These are phyloP conservation scores for Ditylenchus dipsaci DNA, from an alignment of 1,140 invertebrate genomes.

Conservation along the genomic window DNA sequence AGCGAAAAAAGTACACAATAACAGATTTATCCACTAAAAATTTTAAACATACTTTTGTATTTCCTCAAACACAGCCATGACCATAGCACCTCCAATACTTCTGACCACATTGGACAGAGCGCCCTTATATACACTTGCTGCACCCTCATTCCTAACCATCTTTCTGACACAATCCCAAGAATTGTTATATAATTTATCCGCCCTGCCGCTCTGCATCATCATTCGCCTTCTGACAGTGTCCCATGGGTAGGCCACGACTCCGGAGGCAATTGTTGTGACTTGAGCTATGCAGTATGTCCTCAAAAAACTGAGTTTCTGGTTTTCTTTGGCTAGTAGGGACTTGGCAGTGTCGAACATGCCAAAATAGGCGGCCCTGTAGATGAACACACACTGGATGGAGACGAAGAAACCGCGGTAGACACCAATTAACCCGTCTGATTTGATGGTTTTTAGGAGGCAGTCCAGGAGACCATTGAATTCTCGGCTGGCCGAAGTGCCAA, in stretches of 20 bases:
- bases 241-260: constrained; percentile 64
- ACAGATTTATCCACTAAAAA: too few relatives aligned
- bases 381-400: constrained; percentile 59
- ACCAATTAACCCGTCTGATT: constrained; percentile 56
- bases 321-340: constrained; percentile 43
- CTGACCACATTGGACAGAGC: constrained; percentile 63
- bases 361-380: constrained; percentile 59
- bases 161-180: constrained; percentile 61
- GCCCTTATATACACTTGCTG: constrained; percentile 62
- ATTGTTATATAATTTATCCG: constrained; percentile 61
- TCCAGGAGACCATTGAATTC: constrained; percentile 58
- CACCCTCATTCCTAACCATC: constrained; percentile 63
- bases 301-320: constrained; percentile 56
- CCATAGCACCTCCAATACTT: constrained; percentile 61
- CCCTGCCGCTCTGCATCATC: constrained; percentile 64
- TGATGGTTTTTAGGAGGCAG: constrained; percentile 56
- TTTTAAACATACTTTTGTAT: constrained; percentile 56
- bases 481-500: constrained; percentile 48
- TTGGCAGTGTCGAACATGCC: constrained; percentile 58
- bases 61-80: constrained; percentile 62
- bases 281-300: constrained; percentile 55
- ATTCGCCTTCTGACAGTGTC: constrained; percentile 62
- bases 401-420: constrained; percentile 58
- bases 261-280: constrained; percentile 63
- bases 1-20: too few relatives aligned